A percentile compares a stretch with the other conserved stretches of the same genome.
Evolutionary conservation across 2,797 vertebrate species (phyloP).

Genomic region (Toxotes lorentzi): DNA sequence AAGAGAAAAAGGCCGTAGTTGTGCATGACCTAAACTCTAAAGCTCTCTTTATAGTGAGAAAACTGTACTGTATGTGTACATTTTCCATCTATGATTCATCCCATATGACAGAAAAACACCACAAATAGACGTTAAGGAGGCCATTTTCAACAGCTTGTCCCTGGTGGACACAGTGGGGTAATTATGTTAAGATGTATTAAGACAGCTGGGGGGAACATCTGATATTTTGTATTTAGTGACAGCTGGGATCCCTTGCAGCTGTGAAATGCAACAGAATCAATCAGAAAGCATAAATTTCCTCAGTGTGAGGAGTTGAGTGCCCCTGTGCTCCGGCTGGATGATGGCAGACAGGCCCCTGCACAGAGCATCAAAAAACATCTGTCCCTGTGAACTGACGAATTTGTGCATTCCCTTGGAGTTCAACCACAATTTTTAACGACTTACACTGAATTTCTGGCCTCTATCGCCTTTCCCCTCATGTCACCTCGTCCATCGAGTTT

Average conservation of each 20-base stretch:
- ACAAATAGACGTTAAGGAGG: constrained; percentile 37
- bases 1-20: constrained; percentile 71
- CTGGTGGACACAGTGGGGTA: constrained; percentile 25
- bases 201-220: constrained; percentile 51
- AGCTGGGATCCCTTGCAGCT: constrained; percentile 44
- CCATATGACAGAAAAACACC: constrained; percentile 46
- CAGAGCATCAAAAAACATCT: constrained; percentile 35
- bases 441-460: constrained; percentile 6
- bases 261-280: constrained; percentile 48
- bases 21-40: constrained; percentile 63
- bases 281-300: constrained; percentile 30
- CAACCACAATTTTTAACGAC: neutral
- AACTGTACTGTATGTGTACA: constrained; percentile 50
- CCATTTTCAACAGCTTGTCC: constrained; percentile 48
- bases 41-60: constrained; percentile 28
- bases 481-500: constrained; percentile 12
- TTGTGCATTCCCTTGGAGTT: constrained; percentile 22
- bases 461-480: neutral
- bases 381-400: constrained; percentile 22
- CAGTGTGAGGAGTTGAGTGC: constrained; percentile 16
- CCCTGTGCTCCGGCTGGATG: neutral
- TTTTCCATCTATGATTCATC: constrained; percentile 72
- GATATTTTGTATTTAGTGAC: constrained; percentile 48
- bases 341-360: constrained; percentile 7
- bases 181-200: constrained; percentile 33